Conservation (phyloP, 2,113 vertebrate species). For the Hemichromis elongatus region DNA sequence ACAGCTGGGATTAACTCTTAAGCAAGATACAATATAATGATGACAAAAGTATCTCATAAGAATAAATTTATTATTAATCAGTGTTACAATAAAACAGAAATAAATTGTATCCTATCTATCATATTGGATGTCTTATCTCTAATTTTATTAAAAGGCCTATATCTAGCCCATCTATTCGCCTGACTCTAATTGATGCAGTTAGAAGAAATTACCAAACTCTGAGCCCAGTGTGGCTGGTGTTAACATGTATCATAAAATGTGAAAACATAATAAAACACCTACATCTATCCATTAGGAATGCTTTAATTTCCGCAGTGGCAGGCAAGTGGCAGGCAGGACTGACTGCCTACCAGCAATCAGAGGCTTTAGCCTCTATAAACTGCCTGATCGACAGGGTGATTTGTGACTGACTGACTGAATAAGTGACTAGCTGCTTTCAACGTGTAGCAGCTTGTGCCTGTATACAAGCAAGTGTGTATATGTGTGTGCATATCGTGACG, state of each 20-base stretch:
- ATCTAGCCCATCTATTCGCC: constrained; percentile 7
- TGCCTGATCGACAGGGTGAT: constrained; percentile 65
- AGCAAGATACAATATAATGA: background rate
- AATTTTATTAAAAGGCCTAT: constrained; percentile 45
- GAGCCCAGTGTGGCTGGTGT: constrained; percentile 29
- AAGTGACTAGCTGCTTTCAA: constrained; percentile 46
- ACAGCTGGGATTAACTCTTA: background rate
- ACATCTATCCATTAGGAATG: constrained; percentile 49
- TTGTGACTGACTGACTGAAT: constrained; percentile 65
- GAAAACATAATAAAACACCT: constrained; percentile 64
- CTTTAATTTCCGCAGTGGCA: constrained; percentile 56
- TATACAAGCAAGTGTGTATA: background rate
- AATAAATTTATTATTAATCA: constrained; percentile 21
- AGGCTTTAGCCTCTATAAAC: constrained; percentile 58
- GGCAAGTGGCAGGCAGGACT: constrained; percentile 49
- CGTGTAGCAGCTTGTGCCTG: constrained; percentile 12
- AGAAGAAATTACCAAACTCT: constrained; percentile 48
- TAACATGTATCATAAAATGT: constrained; percentile 64
- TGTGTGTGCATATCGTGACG: constrained; percentile 13
- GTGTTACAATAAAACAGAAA: background rate
- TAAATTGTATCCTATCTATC: constrained; percentile 35
- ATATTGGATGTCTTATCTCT: constrained; percentile 25
- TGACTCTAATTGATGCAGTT: constrained; percentile 49
- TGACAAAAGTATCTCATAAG: background rate
- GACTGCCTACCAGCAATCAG: constrained; percentile 47